Conservation (phyloP, 2,113 vertebrate genomes). For the Panthera leo region DNA sequence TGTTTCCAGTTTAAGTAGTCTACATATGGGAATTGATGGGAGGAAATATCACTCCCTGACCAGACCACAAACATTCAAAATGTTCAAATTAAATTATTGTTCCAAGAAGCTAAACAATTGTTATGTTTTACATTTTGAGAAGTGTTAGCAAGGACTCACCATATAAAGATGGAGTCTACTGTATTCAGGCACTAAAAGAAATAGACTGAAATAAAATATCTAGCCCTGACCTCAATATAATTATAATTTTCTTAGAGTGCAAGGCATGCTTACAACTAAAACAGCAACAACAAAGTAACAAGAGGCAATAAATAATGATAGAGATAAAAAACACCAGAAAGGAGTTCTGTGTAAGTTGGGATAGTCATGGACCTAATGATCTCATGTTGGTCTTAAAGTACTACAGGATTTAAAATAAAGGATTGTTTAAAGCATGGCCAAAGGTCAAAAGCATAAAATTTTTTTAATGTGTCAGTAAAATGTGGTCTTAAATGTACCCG, state of each 20-base stretch:
- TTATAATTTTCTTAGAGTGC: neutral
- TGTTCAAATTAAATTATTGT: neutral
- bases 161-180: neutral
- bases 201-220: neutral
- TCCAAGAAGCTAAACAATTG: neutral
- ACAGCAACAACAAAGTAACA: neutral
- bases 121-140: neutral
- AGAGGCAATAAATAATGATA: neutral
- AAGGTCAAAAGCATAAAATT: conserved; percentile 22
- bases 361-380: neutral
- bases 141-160: neutral
- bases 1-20: neutral
- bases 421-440: neutral
- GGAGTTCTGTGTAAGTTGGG: neutral
- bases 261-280: neutral
- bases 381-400: neutral
- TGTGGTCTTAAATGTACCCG: neutral
- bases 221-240: neutral
- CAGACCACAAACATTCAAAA: neutral
- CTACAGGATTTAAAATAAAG: neutral
- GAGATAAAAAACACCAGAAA: neutral
- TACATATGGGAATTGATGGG: neutral
- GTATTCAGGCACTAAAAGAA: neutral
- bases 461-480: neutral
- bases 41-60: neutral